phyloP scores from a whole-genome alignment of 53 echinoderm and acorn worm genomes.

The Echinarachnius parma region DNA sequence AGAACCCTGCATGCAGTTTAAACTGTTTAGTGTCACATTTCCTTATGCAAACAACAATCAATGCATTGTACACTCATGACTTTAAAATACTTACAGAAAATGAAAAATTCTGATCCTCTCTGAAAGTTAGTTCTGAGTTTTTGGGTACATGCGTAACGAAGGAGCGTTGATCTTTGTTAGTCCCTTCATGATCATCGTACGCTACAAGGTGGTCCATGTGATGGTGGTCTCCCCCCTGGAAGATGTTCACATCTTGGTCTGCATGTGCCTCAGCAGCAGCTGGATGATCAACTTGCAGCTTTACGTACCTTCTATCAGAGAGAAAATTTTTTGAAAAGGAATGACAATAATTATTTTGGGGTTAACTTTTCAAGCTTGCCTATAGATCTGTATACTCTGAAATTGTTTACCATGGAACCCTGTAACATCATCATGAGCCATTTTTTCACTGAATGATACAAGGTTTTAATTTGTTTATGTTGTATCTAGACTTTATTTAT shows the following conservation, averaged over 20 bases:
- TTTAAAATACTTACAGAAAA: constrained; percentile 24
- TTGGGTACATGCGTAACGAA: constrained; percentile 12
- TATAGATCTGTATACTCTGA: too few species aligned
- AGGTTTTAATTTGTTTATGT: too few species aligned
- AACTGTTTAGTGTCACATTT: background rate
- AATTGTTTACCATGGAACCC: too few species aligned
- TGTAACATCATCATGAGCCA: too few species aligned
- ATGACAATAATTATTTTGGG: too few species aligned
- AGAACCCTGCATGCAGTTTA: background rate
- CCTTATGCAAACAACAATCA: background rate
- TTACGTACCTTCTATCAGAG: too few species aligned
- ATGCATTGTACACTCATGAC: background rate
- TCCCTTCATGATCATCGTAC: background rate
- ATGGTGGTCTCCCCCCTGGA: constrained; percentile 1
- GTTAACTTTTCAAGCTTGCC: too few species aligned
- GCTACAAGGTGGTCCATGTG: constrained; percentile 15
- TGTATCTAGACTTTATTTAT: too few species aligned
- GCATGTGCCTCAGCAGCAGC: background rate
- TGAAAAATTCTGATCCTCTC: background rate
- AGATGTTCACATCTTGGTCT: constrained; percentile 3
- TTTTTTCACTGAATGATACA: too few species aligned
- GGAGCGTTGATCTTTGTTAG: background rate
- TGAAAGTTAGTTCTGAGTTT: constrained; percentile 11
- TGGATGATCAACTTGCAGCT: background rate
- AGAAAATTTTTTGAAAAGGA: background rate